Evolutionary conservation across 2,113 vertebrate species (phyloP), one percentile per base, ranked within the genome.

Genomic region (Melospiza melodia): DNA sequence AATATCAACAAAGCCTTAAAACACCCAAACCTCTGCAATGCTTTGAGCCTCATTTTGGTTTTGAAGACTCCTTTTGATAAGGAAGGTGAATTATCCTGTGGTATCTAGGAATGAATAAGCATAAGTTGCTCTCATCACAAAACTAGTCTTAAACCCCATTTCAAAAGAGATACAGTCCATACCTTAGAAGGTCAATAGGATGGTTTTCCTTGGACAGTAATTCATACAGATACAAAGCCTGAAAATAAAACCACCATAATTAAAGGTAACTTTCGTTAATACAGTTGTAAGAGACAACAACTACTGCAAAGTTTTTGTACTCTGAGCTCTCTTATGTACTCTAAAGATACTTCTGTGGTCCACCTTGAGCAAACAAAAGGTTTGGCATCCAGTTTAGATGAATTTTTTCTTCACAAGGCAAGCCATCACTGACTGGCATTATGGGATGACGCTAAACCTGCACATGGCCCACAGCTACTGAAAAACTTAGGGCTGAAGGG

Each of bases 201-300:
- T 72, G 31, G 48, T 67, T 93, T 25, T 87, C 90, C 94, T 95
- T 92, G 35, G 97, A 97, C 80, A 98, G 86, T 37, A 97, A 86
- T 25, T 98, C 97, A 59, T 97, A 98, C 37, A 98, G 97, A 95
- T 98, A 98, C 73, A 98, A 95, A 90, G 98, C 98, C 98, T 98
- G 94, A 48, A 97, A 94, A 41, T 21, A 92, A 98, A 84, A 49
- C 57, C 33, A 95, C 5, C 49, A 72, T 14, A 88, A 51, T 11
- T 87, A n/a, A 76, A 54, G 21, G 25, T 30, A 74, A 67, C 2
- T n/a, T 55, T 30, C 39, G 27, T 44, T 41, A 94, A 81, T 78
- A 69, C 44, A 67, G 8, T 19, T 74, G 10, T 27, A 78, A 78
- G 27, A 48, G 5, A n/a, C 31, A 90, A 2, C 7, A 84, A 83